A percentile compares a stretch with the other conserved stretches of the same genome.
Conservation (phyloP, 2,888 invertebrate genomes). For the Pandemis cinnamomeana region DNA sequence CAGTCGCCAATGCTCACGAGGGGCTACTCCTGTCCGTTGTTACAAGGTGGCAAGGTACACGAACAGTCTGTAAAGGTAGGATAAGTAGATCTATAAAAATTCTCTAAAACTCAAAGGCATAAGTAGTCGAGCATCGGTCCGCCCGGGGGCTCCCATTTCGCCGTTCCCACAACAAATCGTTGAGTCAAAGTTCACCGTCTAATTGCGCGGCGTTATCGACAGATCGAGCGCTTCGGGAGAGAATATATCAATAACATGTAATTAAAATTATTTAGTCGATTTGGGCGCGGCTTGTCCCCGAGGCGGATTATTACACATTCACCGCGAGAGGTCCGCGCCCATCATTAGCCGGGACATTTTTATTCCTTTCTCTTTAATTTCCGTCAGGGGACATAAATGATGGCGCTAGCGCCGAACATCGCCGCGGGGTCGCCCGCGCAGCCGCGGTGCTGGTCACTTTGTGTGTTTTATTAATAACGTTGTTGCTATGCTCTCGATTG, state of each 20-base stretch:
- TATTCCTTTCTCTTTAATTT: conserved; percentile 83
- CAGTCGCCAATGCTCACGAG: too few species aligned
- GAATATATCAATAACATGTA: conserved; percentile 83
- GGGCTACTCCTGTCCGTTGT: not conserved
- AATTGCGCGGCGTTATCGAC: conserved; percentile 79
- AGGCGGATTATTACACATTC: conserved; percentile 81
- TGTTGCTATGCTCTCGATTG: conserved; percentile 52
- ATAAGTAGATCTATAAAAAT: not conserved
- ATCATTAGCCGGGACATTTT: conserved; percentile 81
- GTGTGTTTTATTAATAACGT: conserved; percentile 65
- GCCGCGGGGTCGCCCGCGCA: conserved; percentile 66
- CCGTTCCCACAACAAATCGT: conserved; percentile 81
- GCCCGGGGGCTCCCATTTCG: conserved; percentile 69
- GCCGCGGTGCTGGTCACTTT: conserved; percentile 51
- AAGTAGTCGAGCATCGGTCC: conserved; percentile 43
- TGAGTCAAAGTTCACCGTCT: conserved; percentile 79
- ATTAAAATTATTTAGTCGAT: conserved; percentile 82
- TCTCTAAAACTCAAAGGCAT: conserved; percentile 8
- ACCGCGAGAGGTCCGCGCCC: conserved; percentile 77
- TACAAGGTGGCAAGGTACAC: not conserved
- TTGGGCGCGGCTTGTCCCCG: conserved; percentile 64
- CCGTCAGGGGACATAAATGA: conserved; percentile 80
- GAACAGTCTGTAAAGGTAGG: not conserved
- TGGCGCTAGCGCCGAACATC: conserved; percentile 73
- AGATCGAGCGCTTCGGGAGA: conserved; percentile 76